Evolutionary conservation across 1,140 invertebrate genomes (phyloP), one percentile per base, ranked within the genome.

Genomic region (Atta texana): DNA sequence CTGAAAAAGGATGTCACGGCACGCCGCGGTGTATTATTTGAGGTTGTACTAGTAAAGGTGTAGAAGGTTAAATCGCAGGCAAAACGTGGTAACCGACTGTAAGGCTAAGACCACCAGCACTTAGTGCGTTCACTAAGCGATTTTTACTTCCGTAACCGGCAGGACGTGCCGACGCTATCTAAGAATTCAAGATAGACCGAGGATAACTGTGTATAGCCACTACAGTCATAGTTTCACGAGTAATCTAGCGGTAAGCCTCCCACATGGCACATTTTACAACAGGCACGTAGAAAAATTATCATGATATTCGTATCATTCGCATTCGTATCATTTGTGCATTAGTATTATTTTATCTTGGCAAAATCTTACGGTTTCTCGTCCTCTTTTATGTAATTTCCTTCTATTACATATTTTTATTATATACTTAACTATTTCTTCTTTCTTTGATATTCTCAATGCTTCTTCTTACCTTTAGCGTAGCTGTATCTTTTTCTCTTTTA

Each of bases 111-210:
- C 72, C 82, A 85, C 82, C 74, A 4, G 34, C 72, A 77, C 51
- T 78, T 39, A 39, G 59, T 85, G 82, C 82, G 59, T 78, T 85
- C 72, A 78, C 82, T 85, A 59, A 64, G 74, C 82, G 49, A 75
- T 84, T 75, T 84, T 75, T 84, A 61, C 57, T 84, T 75, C 80
- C 80, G 80, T 24, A 57, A 74, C 39, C 80, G 61, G 80, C 69
- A 39, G 59, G 80, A 75, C 80, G 55, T 74, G 68, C 82, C 28
- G 49, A 44, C 82, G 75, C 74, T 85, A 85, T 85, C 80, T 84
- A 10, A 59, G 68, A 74, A 82, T 82, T 61, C 80, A 18, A 74
- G 80, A 84, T 75, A 24, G 24, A 84, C 55, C 69, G 55, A 84
- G 55, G 53, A 39, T 74, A 75, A 84, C 31, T 57, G 34, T 44